Base-by-base conservation (phyloP, 2,113 vertebrate genomes). In the Corythoichthys haematopterus region DNA sequence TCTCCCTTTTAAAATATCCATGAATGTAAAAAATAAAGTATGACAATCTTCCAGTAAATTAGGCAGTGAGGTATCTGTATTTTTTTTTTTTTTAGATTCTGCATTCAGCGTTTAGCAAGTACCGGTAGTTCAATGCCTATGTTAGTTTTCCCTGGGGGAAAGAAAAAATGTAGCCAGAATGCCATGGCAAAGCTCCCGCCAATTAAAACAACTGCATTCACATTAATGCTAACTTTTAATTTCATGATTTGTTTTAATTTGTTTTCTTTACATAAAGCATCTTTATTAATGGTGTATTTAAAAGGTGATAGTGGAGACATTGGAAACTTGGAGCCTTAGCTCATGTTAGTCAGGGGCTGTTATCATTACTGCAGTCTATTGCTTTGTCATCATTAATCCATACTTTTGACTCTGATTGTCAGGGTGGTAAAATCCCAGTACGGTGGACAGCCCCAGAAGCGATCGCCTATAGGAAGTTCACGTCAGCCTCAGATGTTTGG, bases 361-460 rank as follows among this genome's bases (percentile, higher is more conserved):
- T 14, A 37, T 58, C 6, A 58, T 35, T 6, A 57, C 14, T 6
- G 50, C 8, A 9, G n/a, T 53, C n/a, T 55, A 20, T 2, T 10
- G 28, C 3, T 9, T 59, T 53, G 58, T 1, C 4, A 4, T 61
- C 53, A 20, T 68, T 51, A 51, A 11, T 60, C 37, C 35, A 37
- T 2, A 3, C 55, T 13, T 73, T 10, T 33, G 36, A 16, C 38
- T 46, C 16, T 47, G 20, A 28, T 16, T 43, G 28, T 53, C 74
- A 93, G 91, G 91, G 91, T 1, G 91, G 91, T 52, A 93, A 93
- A 74, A 93, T 93, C 79, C 92, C 92, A 0, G 90, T 93, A 65
- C 78, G 91, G 47, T 93, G 92, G 92, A 93, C 92, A 0, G 90
- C 92, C 36, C 91, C 91, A 0, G 92, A 93, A 70, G 92, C 91